phyloP scores from a whole-genome alignment of 2,113 vertebrate genomes.

The Crotalus helleri region DNA sequence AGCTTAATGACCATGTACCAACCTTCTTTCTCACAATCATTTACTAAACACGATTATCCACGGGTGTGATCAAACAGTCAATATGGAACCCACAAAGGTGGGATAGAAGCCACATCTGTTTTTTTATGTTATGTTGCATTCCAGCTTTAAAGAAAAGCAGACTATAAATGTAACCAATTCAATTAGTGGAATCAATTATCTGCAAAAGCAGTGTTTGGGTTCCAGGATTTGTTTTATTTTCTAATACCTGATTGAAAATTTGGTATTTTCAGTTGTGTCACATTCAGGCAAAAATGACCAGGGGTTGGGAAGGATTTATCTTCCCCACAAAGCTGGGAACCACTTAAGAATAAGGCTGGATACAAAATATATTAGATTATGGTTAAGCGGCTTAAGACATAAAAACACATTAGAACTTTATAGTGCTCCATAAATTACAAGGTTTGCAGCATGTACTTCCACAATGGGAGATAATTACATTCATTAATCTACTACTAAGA shows the following conservation, averaged over 20 bases:
- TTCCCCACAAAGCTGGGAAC: constrained; percentile 54
- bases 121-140: not conserved
- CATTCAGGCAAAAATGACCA: constrained; percentile 40
- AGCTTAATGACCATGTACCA: no score
- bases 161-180: not conserved
- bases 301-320: constrained; percentile 49
- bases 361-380: constrained; percentile 75
- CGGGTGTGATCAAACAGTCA: not conserved
- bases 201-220: not conserved
- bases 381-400: constrained; percentile 79
- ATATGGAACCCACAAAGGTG: not conserved
- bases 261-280: constrained; percentile 54
- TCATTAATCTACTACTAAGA: constrained; percentile 80
- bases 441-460: constrained; percentile 69
- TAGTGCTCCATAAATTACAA: constrained; percentile 75
- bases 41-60: not conserved
- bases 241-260: constrained; percentile 47
- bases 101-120: not conserved
- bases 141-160: not conserved
- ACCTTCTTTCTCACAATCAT: no score
- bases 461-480: constrained; percentile 76
- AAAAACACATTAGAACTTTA: constrained; percentile 81
- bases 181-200: not conserved
- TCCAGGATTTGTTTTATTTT: constrained; percentile 59
- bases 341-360: constrained; percentile 66